phyloP scores from a whole-genome alignment of 2,888 invertebrate species.

The Troglohyphantes excavatus region DNA sequence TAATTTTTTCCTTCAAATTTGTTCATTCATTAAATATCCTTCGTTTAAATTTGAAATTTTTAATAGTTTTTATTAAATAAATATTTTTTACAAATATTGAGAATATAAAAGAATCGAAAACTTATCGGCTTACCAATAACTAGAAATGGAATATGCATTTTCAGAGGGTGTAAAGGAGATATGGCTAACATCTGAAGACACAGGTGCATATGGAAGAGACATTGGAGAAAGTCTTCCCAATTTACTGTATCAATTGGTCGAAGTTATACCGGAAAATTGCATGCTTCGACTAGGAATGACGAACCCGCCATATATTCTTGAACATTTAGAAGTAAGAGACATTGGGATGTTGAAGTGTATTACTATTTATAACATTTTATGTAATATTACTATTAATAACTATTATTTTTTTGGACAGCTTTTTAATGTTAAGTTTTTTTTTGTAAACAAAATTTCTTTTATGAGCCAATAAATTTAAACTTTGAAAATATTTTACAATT shows the following conservation, averaged over 20 bases:
- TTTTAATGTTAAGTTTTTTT: too few relatives aligned
- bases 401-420: too few relatives aligned
- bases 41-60: too few relatives aligned
- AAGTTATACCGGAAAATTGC: constrained; percentile 85
- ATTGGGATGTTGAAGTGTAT: too few relatives aligned
- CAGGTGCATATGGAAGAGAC: constrained; percentile 98
- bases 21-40: too few relatives aligned
- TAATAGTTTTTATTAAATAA: not conserved
- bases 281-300: constrained; percentile 92
- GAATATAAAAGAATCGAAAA: not conserved
- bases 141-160: constrained; percentile 1
- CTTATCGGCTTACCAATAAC: not conserved
- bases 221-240: constrained; percentile 94
- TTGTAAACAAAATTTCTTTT: too few relatives aligned
- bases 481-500: too few relatives aligned
- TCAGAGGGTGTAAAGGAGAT: constrained; percentile 96
- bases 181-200: constrained; percentile 99
- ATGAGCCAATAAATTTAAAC: too few relatives aligned
- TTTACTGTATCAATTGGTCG: constrained; percentile 92
- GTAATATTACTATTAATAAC: too few relatives aligned
- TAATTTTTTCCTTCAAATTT: too few relatives aligned
- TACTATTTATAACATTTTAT: too few relatives aligned
- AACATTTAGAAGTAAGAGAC: constrained; percentile 90
- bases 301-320: constrained; percentile 98
- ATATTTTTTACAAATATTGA: not conserved